Base-by-base conservation (phyloP, 2,113 vertebrate species). In the Syngnathus floridae region DNA sequence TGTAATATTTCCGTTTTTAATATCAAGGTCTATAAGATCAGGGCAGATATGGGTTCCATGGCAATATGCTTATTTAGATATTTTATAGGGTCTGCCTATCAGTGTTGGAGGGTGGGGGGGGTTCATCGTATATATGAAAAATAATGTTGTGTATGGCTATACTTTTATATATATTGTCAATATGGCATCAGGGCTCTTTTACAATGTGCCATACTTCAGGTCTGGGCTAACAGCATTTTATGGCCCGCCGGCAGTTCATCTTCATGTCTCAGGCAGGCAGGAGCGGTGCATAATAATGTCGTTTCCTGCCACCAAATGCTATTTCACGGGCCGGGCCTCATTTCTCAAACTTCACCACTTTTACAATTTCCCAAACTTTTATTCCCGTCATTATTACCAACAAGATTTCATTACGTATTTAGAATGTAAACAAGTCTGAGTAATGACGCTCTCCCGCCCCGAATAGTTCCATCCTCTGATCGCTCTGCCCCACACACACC, bases 381-480 rank as follows among this genome's bases (percentile, higher is more conserved):
- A 98, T 98, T 98, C 93, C 95, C 94, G 93, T 98, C 95, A 98
- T 98, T 99, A 98, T 98, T 95, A 95, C 94, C 94, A 97, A 97
- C 96, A 97, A 91, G 96, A 97, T 99, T 99, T 98, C 95, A 99
- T 99, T 98, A 98, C 92, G 93, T 94, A 98, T 99, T 98, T 98
- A 94, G 94, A 98, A 98, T 98, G 96, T 97, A 99, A 99, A 99
- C 96, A 98, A 96, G 92, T 90, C 92, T 95, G 95, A 98, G 97
- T 95, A 95, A 98, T 97, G 95, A 95, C 93, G 90, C 92, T 88
- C 93, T 90, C 91, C 92, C 89, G 87, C 91, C 65, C 65, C 75
- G 82, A 82, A 76, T 83, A 81, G 83, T 82, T 83, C 77, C 91
- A 90, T 89, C 58, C 12, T 61, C 38, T 22, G 58, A 90, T 93